Conservation (phyloP, 2,797 vertebrate species). For the Pelobates cultripes region DNA sequence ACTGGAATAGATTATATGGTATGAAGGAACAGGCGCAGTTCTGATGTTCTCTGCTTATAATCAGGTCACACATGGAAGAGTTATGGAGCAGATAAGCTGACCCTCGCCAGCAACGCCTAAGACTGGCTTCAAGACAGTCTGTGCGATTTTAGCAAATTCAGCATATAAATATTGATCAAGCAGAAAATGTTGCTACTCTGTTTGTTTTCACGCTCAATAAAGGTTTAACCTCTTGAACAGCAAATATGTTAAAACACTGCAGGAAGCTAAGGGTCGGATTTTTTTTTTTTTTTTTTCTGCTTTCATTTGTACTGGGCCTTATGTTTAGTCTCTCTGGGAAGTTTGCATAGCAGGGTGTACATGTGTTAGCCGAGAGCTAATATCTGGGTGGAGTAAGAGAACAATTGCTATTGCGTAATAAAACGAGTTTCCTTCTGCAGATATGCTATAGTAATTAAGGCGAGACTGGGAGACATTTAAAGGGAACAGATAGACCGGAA, state of each 20-base stretch:
- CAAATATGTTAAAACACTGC: not conserved
- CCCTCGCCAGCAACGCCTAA: not conserved
- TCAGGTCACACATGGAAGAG: not conserved
- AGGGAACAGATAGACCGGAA: not conserved
- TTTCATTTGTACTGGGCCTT: not conserved
- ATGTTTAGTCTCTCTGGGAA: not conserved
- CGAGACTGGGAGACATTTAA: not conserved
- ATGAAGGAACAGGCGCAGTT: not conserved
- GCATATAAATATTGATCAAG: not conserved
- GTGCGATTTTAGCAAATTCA: not conserved
- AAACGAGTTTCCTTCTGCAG: not conserved
- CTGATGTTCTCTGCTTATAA: not conserved
- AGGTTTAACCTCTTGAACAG: not conserved
- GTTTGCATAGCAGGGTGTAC: conserved; percentile 1
- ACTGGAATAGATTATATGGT: not conserved
- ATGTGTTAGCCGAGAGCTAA: not conserved
- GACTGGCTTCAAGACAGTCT: not conserved
- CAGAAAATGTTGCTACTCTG: not conserved
- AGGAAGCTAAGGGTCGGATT: not conserved
- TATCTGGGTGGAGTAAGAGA: conserved; percentile 5
- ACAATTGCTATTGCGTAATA: not conserved
- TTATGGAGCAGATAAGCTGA: not conserved
- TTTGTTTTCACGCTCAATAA: not conserved
- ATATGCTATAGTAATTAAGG: not conserved
- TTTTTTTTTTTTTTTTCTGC: not conserved